Evolutionary conservation across 2,888 invertebrate genomes (phyloP), one percentile per base, ranked within the genome.

Genomic region (Drosophila differens): DNA sequence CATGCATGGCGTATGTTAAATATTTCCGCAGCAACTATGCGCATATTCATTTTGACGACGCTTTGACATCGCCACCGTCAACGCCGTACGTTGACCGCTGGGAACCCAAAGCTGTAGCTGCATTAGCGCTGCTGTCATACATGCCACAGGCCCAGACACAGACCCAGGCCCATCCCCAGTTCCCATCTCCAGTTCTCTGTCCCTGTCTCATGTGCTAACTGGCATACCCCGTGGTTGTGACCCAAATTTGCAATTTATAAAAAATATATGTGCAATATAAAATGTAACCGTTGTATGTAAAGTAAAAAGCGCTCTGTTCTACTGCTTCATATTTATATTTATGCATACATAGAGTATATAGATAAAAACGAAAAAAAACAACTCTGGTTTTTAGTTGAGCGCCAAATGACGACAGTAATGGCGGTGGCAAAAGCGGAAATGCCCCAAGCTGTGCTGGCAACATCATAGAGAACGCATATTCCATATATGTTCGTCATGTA

Each of bases 41-140:
- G 85, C 86, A 84, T 86, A 86, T 86, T 86, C 85, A 86, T 86
- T 86, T 85, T 89, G 89, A 87, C 70, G 85, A 83, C 81, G 85
- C 86, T 88, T 88, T 86, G 85, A 85, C 85, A 84, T 82, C 70
- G 74, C 49, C 72, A 57, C 67, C 79, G 70, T 74, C 74, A 77
- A 54, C 74, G 66, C 78, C 67, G 89, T 89, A 67, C 86, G 74
- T 89, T 86, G 86, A 86, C 86, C 86, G 86, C 81, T 85, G 74
- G 85, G 81, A 79, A 83, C 70, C 64, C 76, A 71, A 68, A 68
- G 81, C 77, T 69, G 75, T 79, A 67, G 80, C 75, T 67, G 69
- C 82, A 86, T 85, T 84, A 87, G 82, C 82, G 81, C 71, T 73
- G 76, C 65, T 79, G 70, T 77, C 81, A 68, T 69, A 78, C 78